Base-by-base conservation (phyloP, 2,113 vertebrate genomes). In the Elanoides forficatus region DNA sequence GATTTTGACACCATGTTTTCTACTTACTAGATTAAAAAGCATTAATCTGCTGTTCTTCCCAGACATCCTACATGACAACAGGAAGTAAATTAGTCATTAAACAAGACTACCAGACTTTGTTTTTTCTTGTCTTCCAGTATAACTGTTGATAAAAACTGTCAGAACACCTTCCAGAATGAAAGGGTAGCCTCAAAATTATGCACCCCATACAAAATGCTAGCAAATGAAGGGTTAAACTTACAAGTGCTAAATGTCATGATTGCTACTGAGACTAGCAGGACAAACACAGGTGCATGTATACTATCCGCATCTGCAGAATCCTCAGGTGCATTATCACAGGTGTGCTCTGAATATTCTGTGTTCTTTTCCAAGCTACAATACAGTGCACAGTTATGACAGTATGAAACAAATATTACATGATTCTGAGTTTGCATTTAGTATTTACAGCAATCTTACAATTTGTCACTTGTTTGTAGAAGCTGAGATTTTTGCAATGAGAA, bases 391-490 rank as follows among this genome's bases (percentile, higher is more conserved):
- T 87, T 81, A 74, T 55, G 76, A 71, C 78, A 67, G 36, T 25
- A 81, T n/a, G 81, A 91, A 86, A 96, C 86, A 95, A 96, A 59
- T 12, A 55, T 47, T 45, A 85, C 63, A 52, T 29, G 52, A 63
- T 73, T 96, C 63, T 70, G 75, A 90, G 76, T 52, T 74, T 81
- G 74, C 74, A 60, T 75, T 72, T 88, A 73, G 3, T 84, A 91
- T 95, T 90, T 94, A 96, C 93, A 95, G 70, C 86, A 82, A 60
- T 88, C 53, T 92, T 90, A 74, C 70, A 91, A 93, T 91, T 73
- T 76, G 59, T 92, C 38, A 59, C 50, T n/a, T n/a, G 25, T 65
- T 92, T 13, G 10, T 58, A 88, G 63, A 96, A 97, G 88, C 42
- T 6, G 3, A 83, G 65, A 85, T 45, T 71, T 86, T 88, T 95